Evolutionary conservation across 1,140 invertebrate genomes (phyloP).

Genomic region (Anoplolepis gracilipes): DNA sequence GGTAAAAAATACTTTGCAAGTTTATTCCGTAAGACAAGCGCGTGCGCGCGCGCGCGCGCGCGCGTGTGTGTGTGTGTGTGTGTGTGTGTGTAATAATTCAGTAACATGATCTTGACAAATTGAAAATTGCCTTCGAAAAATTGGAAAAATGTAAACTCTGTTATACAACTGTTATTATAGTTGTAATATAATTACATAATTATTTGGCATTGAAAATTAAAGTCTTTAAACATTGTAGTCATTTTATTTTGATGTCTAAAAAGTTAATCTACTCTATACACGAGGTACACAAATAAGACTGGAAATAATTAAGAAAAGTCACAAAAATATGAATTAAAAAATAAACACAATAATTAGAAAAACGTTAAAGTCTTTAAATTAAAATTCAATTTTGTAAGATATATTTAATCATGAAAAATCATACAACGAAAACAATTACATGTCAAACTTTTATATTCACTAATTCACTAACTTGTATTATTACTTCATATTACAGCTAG

Average conservation of each 20-base stretch:
- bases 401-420: not conserved
- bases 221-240: too few species aligned
- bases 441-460: not conserved
- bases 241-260: too few species aligned
- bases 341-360: too few species aligned
- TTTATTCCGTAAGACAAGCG: slow-evolving; percentile 1
- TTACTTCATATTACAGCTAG: not conserved
- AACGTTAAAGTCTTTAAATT: not conserved
- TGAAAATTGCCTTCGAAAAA: not conserved
- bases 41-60: too few species aligned
- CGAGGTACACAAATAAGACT: too few species aligned
- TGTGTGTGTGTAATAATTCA: not conserved
- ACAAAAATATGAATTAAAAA: too few species aligned
- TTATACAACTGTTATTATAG: too few species aligned
- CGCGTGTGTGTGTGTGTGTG: too few species aligned
- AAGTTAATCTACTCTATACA: too few species aligned
- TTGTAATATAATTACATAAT: not conserved
- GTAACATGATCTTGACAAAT: not conserved
- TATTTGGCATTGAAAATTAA: not conserved
- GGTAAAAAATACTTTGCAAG: slow-evolving; percentile 1
- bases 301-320: too few species aligned
- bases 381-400: not conserved
- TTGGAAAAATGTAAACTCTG: not conserved
- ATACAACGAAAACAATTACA: not conserved
- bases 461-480: not conserved